phyloP scores from a whole-genome alignment of 2,888 invertebrate genomes.

The Tethea ocularis region DNA sequence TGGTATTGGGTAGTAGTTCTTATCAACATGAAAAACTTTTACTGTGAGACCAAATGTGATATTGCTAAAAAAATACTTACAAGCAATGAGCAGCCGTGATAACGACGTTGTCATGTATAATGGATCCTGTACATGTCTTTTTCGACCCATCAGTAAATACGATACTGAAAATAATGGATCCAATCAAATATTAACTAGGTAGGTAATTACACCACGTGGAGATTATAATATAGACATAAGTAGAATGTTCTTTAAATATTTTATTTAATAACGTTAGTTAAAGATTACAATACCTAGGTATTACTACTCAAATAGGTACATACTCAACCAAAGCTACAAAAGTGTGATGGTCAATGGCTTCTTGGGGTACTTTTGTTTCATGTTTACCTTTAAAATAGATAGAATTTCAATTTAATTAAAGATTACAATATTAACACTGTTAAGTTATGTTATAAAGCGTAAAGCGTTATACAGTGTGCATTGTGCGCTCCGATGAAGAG shows the following conservation, averaged over 20 bases:
- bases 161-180: constrained; percentile 48
- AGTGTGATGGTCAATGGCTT: constrained; percentile 27
- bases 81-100: constrained; percentile 69
- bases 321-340: constrained; percentile 56
- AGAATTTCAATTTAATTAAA: neutral
- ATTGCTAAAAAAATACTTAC: constrained; percentile 51
- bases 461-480: too few species aligned
- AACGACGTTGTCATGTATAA: constrained; percentile 62
- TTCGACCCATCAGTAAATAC: constrained; percentile 52
- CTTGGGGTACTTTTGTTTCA: neutral
- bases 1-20: too few species aligned
- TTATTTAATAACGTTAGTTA: neutral
- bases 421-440: neutral
- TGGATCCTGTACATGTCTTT: constrained; percentile 60
- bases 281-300: neutral
- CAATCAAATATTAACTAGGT: constrained; percentile 9
- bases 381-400: neutral
- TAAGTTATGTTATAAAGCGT: too few species aligned
- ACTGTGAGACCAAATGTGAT: too few species aligned
- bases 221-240: too few species aligned
- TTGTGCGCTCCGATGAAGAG: too few species aligned
- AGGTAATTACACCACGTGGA: too few species aligned
- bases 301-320: too few species aligned
- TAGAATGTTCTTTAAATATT: too few species aligned
- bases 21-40: too few species aligned